Base-by-base conservation (phyloP, 2,888 invertebrate genomes). In the Embidobia sp. region DNA sequence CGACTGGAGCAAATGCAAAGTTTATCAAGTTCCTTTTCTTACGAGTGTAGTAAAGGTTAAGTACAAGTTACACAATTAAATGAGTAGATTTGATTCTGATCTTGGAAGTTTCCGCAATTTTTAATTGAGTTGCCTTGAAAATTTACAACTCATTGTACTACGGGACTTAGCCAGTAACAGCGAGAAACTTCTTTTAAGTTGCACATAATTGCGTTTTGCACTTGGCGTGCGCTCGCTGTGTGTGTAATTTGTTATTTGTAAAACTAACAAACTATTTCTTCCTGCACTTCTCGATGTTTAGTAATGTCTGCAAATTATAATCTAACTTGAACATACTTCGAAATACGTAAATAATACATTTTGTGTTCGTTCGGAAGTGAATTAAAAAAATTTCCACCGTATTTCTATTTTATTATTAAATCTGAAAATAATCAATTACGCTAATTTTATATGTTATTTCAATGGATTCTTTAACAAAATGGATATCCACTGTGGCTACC, bases 131-230 rank as follows among this genome's bases (percentile, higher is more conserved):
- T 63, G 18, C 8, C 26, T 10, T 6, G 48, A 27, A 49, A 63
- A 63, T 49, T 33, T 63, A 49, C 48, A 49, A 63, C 18, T 40
- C 49, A 63, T 63, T 48, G 63, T 63, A 29, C 29, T 29, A 40
- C 3, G 37, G 22, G 40, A 63, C 27, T 49, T 2, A 27, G 8
- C 8, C 37, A 63, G 26, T 42, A 46, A 61, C 10, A 7, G 37
- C 19, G 40, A 63, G 40, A 63, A 48, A 48, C 26, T 57, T 57
- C 57, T 44, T 57, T 57, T 31, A 26, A 33, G 46, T 33, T 59
- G 33, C 10, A 11, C 7, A 22, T 59, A 59, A 59, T 46, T 46
- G 7, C 35, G 10, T 59, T 59, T 59, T 26, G 8, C 10, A 49
- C 33, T 48, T 53, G 11, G 22, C 16, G 7, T 26, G 10, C 26